Evolutionary conservation across 2,113 vertebrate species (phyloP).

Genomic region (Okapia johnstoni): DNA sequence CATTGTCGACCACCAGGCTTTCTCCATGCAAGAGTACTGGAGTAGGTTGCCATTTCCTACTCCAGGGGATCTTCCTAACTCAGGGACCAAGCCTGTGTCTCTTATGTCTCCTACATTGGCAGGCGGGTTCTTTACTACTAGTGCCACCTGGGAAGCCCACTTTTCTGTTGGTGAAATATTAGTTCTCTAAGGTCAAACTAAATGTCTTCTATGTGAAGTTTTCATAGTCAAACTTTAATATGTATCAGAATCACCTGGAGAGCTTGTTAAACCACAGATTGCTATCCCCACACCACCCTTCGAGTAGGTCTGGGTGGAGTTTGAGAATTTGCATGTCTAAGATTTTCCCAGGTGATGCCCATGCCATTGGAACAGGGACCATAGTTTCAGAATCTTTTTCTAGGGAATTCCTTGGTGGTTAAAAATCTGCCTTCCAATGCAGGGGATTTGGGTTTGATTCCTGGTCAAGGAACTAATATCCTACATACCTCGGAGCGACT

Average conservation of each 20-base stretch:
- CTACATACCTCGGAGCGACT: not conserved
- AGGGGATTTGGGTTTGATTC: not conserved
- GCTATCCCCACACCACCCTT: not conserved
- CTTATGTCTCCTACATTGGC: not conserved
- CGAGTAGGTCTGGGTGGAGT: not conserved
- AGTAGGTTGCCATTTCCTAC: not conserved
- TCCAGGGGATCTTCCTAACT: not conserved
- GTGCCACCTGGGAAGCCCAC: not conserved
- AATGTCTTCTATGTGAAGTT: not conserved
- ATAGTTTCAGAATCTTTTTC: not conserved
- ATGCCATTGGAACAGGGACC: not conserved
- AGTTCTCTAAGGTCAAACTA: not conserved
- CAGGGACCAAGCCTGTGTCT: not conserved
- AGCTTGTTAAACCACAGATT: not conserved
- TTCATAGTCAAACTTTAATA: not conserved
- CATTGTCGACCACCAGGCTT: not conserved
- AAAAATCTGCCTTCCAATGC: not conserved
- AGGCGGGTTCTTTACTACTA: not conserved
- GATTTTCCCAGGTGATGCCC: not conserved
- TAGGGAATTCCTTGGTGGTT: not conserved
- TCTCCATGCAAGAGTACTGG: not conserved
- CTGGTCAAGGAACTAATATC: not conserved
- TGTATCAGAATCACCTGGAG: not conserved
- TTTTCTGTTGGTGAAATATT: not conserved
- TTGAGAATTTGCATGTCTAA: not conserved